A percentile compares a stretch with the other conserved stretches of the same genome.
Evolutionary conservation across 2,888 invertebrate species (phyloP).

Genomic region (Drosophila putrida): DNA sequence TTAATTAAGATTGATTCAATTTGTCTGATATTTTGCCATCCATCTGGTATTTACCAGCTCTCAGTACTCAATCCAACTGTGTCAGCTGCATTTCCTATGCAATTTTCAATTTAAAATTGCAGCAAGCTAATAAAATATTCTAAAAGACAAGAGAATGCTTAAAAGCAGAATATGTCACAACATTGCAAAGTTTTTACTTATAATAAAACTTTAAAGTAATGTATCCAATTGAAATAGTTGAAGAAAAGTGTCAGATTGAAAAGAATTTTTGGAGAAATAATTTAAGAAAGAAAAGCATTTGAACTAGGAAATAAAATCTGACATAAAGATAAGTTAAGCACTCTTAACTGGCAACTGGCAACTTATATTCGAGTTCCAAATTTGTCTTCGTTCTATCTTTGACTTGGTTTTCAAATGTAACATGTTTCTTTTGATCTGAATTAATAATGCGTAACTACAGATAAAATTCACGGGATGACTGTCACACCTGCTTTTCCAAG

Average conservation of each 20-base stretch:
- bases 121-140: constrained; percentile 32
- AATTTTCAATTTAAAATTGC: constrained; percentile 55
- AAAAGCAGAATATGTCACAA: constrained; percentile 2
- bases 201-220: neutral
- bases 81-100: constrained; percentile 18
- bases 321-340: neutral
- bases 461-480: constrained; percentile 37
- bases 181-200: neutral
- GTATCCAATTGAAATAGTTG: neutral
- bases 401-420: constrained; percentile 12
- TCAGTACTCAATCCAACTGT: constrained; percentile 13
- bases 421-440: constrained; percentile 49
- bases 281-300: neutral
- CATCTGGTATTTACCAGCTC: constrained; percentile 31
- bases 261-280: neutral
- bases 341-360: neutral
- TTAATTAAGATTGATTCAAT: constrained; percentile 79
- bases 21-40: constrained; percentile 20
- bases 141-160: neutral
- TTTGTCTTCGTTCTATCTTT: neutral
- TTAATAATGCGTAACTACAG: constrained; percentile 59
- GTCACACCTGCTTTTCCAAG: constrained; percentile 40
- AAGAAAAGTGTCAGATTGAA: neutral
- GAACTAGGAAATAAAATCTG: neutral
- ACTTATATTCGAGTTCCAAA: neutral